Percentiles rank a stretch among this genome's conserved stretches.
Evolutionary conservation across 2,888 invertebrate species (phyloP).

Genomic region (Melinopterus prodromus): DNA sequence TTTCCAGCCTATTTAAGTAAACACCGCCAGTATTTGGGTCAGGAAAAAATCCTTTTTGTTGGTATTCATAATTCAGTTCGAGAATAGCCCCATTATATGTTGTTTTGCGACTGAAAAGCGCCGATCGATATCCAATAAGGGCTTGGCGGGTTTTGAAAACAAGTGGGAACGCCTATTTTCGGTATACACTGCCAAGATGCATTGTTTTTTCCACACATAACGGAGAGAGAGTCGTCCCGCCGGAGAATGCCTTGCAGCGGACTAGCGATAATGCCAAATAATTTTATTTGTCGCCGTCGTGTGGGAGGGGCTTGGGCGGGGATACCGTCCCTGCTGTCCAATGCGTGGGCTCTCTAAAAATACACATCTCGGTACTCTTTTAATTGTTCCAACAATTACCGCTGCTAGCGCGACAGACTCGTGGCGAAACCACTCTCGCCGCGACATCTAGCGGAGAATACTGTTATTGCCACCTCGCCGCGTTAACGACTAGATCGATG

Average conservation of each 20-base stretch:
- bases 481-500: neutral
- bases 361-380: slow-evolving; percentile 16
- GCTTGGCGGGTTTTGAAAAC: slow-evolving; percentile 6
- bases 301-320: slow-evolving; percentile 35
- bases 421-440: neutral
- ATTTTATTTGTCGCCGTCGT: slow-evolving; percentile 36
- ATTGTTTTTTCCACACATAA: slow-evolving; percentile 18
- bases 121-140: slow-evolving; percentile 24
- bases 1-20: neutral
- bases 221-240: slow-evolving; percentile 13
- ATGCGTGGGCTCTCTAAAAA: slow-evolving; percentile 36
- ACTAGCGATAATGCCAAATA: slow-evolving; percentile 31
- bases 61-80: neutral
- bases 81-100: neutral
- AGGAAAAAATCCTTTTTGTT: neutral
- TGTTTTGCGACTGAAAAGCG: slow-evolving; percentile 11
- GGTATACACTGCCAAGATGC: slow-evolving; percentile 12
- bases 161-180: slow-evolving; percentile 17
- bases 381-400: slow-evolving; percentile 16
- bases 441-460: neutral
- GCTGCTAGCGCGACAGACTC: slow-evolving; percentile 5
- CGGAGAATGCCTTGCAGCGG: slow-evolving; percentile 11
- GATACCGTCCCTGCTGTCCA: slow-evolving; percentile 33
- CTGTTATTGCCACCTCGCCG: neutral
- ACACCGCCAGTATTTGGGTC: neutral